These are phyloP conservation scores for Drosophila buzzatii DNA, from an alignment of 2,888 invertebrate genomes.

Conservation along the genomic window DNA sequence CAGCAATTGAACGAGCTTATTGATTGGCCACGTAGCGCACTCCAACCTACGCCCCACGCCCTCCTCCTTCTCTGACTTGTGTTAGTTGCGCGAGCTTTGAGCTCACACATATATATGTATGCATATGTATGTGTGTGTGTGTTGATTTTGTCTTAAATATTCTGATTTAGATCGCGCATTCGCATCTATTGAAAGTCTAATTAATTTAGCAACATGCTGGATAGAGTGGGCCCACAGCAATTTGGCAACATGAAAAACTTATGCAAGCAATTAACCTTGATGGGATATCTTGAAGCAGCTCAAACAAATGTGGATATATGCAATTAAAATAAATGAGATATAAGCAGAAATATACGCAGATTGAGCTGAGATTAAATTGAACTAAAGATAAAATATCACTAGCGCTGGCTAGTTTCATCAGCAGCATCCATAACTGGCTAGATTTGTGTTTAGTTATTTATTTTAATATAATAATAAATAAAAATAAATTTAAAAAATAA, in stretches of 20 bases:
- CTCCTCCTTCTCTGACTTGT: background rate
- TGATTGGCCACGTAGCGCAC: constrained; percentile 43
- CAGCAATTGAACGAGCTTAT: constrained; percentile 57
- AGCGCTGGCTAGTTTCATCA: too few relatives aligned
- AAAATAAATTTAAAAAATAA: too few relatives aligned
- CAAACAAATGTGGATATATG: background rate
- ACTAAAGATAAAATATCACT: too few relatives aligned
- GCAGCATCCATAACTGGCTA: too few relatives aligned
- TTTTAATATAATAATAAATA: too few relatives aligned
- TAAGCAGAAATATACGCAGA: too few relatives aligned
- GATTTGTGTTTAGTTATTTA: too few relatives aligned
- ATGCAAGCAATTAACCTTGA: constrained; percentile 5
- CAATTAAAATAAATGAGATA: background rate
- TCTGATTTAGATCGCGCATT: constrained; percentile 54
- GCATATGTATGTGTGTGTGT: constrained; percentile 6
- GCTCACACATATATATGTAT: background rate
- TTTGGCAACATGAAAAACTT: background rate
- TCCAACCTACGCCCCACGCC: background rate
- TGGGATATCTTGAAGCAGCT: background rate
- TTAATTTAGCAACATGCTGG: background rate
- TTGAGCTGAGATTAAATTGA: too few relatives aligned
- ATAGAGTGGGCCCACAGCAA: background rate
- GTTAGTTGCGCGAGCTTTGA: constrained; percentile 1
- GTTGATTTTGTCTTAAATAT: constrained; percentile 67
- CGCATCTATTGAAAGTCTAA: constrained; percentile 18